A percentile compares a stretch with the other conserved stretches of the same genome.
These are phyloP conservation scores for Vanessa tameamea DNA, from an alignment of 1,140 invertebrate species.

Conservation along the genomic window DNA sequence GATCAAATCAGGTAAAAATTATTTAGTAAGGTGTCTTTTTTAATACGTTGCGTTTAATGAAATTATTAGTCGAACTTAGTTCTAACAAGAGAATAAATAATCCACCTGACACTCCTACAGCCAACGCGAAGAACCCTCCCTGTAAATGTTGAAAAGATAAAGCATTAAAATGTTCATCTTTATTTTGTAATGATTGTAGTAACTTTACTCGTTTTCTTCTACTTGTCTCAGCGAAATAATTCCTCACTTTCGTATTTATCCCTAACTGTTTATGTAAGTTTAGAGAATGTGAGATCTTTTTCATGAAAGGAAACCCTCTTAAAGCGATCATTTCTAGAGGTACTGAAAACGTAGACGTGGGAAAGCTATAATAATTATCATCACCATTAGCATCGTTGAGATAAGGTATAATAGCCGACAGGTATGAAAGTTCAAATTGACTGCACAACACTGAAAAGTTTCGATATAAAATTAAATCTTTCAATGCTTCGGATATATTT, in stretches of 20 bases:
- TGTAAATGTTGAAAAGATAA: conserved; percentile 77
- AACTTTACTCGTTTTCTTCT: conserved; percentile 42
- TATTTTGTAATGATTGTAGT: conserved; percentile 29
- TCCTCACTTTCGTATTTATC: conserved; percentile 56
- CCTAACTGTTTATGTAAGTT: conserved; percentile 72
- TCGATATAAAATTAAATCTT: conserved; percentile 68
- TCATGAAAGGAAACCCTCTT: conserved; percentile 78
- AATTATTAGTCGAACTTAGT: conserved; percentile 34
- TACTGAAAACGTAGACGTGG: conserved; percentile 73
- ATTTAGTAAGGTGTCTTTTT: background rate
- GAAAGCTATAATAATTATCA: conserved; percentile 67
- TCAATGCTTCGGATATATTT: conserved; percentile 60
- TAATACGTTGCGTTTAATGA: background rate
- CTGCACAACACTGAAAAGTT: conserved; percentile 70
- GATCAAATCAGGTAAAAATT: background rate
- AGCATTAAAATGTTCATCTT: conserved; percentile 50
- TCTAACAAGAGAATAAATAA: conserved; percentile 54
- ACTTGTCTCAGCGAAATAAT: conserved; percentile 43
- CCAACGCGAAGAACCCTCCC: conserved; percentile 75
- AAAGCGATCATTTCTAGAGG: conserved; percentile 79
- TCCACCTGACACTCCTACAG: conserved; percentile 60
- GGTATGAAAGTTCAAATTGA: conserved; percentile 63
- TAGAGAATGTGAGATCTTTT: conserved; percentile 70
- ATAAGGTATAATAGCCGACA: conserved; percentile 57
- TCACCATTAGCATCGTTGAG: conserved; percentile 61